phyloP scores from a whole-genome alignment of 2,888 invertebrate genomes.

The Oligia strigilis region DNA sequence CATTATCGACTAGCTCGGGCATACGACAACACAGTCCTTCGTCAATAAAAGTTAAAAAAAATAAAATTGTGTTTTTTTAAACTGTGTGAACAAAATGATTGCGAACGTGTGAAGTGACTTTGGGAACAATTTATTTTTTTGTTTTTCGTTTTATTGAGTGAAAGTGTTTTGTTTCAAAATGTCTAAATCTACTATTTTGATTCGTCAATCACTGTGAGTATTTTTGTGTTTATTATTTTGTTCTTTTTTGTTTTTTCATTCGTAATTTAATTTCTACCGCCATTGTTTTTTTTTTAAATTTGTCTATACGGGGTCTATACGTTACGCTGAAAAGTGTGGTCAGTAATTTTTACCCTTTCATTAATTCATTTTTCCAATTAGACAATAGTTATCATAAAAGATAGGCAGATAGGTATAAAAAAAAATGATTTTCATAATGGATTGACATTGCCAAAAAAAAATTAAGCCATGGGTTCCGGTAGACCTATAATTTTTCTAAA shows the following conservation, averaged over 20 bases:
- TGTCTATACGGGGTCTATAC: neutral
- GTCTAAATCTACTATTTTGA: slow-evolving; percentile 74
- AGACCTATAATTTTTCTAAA: too few relatives aligned
- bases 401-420: too few relatives aligned
- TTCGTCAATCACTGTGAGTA: slow-evolving; percentile 80
- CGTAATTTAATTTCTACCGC: neutral
- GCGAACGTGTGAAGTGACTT: slow-evolving; percentile 65
- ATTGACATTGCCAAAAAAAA: too few relatives aligned
- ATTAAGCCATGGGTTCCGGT: too few relatives aligned
- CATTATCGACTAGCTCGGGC: slow-evolving; percentile 76
- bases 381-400: too few relatives aligned
- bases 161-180: slow-evolving; percentile 66
- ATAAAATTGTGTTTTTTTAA: slow-evolving; percentile 34
- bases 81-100: slow-evolving; percentile 54
- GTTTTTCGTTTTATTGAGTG: slow-evolving; percentile 54
- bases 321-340: neutral
- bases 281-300: neutral
- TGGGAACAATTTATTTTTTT: slow-evolving; percentile 29
- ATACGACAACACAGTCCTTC: slow-evolving; percentile 65
- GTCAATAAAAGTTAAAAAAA: slow-evolving; percentile 48
- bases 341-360: neutral
- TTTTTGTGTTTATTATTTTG: slow-evolving; percentile 39
- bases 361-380: neutral
- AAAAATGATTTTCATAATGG: too few relatives aligned
- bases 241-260: neutral